Evolutionary conservation across 2,113 vertebrate genomes (phyloP), one percentile per base, ranked within the genome.

Genomic region (Proteles cristata): DNA sequence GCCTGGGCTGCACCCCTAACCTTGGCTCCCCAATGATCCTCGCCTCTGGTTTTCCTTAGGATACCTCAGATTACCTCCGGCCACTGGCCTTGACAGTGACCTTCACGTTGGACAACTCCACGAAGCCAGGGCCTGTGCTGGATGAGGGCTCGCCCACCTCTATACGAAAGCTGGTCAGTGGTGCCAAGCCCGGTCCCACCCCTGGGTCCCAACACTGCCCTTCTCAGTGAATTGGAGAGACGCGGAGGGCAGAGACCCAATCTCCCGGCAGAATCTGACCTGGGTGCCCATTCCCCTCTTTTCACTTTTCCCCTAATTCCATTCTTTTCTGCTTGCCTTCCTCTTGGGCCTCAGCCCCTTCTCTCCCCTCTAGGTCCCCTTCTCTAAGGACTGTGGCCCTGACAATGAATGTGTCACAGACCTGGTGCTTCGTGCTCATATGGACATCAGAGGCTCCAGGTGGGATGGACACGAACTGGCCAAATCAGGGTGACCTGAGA

Each of bases 301-400:
- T 43, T 45, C 26, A 31, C 39, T 77, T 61, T 35, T 9, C 0
- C 21, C 53, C 65, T 19, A 33, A 3, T 48, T 39, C n/a, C 5
- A 45, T 33, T 26, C 53, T 19, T 63, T 26, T 39, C 33, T 43
- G 35, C 8, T 11, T 7, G 28, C 11, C 55, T 88, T 82, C 50
- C 31, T 76, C 35, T 55, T 16, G n/a, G 21, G 21, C 48, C 84
- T 74, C 25, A 43, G 50, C 8, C 28, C 53, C 28, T 66, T 71
- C 25, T 74, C 39, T 92, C 23, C 63, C 88, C 92, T 92, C 53
- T 96, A 99, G 99, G 99, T 99, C 95, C 99, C 99, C 0, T 99
- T 99, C 98, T 99, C 99, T 43, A 99, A 99, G 98, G 99, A 99
- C 82, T 99, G 99, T 0, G 99, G 99, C 0, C 99, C 99, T 2